Percentiles rank a stretch among this genome's conserved stretches.
phyloP scores from a whole-genome alignment of 2,797 vertebrate species.

The Champsocephalus esox region DNA sequence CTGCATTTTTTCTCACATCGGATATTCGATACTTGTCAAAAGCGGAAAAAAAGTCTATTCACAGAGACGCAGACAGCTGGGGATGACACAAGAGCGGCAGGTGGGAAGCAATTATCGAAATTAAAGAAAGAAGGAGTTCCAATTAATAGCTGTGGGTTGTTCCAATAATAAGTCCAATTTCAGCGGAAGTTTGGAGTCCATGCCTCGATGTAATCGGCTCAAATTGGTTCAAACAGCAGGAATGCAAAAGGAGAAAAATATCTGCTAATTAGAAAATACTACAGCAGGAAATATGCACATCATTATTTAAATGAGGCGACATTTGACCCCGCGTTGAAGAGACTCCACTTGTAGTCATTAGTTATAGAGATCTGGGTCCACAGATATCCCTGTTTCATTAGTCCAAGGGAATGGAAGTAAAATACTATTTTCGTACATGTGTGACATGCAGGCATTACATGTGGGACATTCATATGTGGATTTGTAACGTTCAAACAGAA shows the following conservation, averaged over 20 bases:
- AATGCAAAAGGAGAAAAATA: conserved; percentile 10
- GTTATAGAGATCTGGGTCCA: conserved; percentile 22
- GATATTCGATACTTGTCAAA: conserved; percentile 19
- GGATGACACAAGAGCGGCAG: conserved; percentile 50
- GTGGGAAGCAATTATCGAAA: conserved; percentile 62
- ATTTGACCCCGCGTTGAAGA: conserved; percentile 32
- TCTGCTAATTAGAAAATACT: conserved; percentile 46
- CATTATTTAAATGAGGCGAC: conserved; percentile 16
- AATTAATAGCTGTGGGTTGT: conserved; percentile 64
- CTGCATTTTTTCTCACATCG: conserved; percentile 55
- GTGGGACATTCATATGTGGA: too few species aligned
- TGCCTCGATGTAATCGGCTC: conserved; percentile 11
- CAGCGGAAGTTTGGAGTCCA: conserved; percentile 12
- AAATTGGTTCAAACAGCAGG: conserved; percentile 7
- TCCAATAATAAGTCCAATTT: conserved; percentile 59
- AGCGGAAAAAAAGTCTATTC: conserved; percentile 31
- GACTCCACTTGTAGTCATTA: conserved; percentile 22
- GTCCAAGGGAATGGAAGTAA: too few species aligned
- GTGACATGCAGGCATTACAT: too few species aligned
- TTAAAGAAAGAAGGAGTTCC: conserved; percentile 36
- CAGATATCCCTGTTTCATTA: background rate
- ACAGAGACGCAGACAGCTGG: conserved; percentile 41
- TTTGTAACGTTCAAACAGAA: too few species aligned
- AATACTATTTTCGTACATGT: too few species aligned
- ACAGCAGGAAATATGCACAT: conserved; percentile 29